Percentiles rank a stretch among this genome's conserved stretches.
Conservation (phyloP, 92 coral and sea anemone species). For the Pocillopora meandrina region DNA sequence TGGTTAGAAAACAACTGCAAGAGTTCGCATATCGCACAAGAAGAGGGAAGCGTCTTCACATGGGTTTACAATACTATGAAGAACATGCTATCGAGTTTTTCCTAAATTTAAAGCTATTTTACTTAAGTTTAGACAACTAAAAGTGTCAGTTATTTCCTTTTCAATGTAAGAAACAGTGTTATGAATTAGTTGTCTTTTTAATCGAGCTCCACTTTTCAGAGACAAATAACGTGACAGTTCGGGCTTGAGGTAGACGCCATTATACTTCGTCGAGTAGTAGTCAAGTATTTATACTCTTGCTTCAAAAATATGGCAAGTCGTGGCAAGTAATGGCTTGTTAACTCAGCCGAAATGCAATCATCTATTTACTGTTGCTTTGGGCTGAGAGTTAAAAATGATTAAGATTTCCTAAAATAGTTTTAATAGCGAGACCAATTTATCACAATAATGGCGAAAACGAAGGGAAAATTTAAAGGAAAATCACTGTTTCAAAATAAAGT, state of each 20-base stretch:
- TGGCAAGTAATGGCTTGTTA: not conserved
- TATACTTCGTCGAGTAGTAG: not conserved
- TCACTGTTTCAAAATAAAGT: not conserved
- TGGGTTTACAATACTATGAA: not conserved
- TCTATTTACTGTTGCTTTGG: not conserved
- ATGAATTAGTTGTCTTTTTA: too few species aligned
- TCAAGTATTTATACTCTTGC: not conserved
- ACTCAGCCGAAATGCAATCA: not conserved
- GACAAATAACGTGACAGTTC: too few species aligned
- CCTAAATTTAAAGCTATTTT: not conserved
- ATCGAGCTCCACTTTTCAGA: too few species aligned
- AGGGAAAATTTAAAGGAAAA: not conserved
- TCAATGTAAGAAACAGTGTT: not conserved
- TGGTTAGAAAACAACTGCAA: not conserved
- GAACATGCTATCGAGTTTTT: not conserved
- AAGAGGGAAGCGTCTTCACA: not conserved
- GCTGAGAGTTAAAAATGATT: not conserved
- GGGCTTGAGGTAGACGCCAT: too few species aligned
- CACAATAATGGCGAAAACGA: not conserved
- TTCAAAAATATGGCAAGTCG: not conserved
- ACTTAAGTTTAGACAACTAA: not conserved
- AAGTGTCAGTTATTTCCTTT: too few species aligned
- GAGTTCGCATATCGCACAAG: not conserved
- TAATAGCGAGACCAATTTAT: not conserved
- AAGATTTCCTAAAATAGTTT: slow-evolving; percentile 19